Evolutionary conservation across 2,797 vertebrate species (phyloP).

Genomic region (Manis javanica): DNA sequence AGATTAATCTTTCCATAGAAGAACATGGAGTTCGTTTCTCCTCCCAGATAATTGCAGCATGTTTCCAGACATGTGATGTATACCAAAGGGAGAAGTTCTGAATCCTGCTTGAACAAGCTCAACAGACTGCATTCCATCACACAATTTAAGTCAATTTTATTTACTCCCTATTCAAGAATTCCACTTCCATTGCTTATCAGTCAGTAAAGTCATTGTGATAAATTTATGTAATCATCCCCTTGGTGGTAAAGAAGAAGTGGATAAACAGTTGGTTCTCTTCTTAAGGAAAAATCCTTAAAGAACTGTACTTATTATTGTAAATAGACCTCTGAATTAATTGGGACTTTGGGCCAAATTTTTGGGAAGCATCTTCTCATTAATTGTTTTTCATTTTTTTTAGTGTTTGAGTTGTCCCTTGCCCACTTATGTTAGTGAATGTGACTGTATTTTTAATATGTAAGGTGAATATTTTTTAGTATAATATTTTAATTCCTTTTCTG

Average conservation of each 20-base stretch:
- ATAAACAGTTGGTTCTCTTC: neutral
- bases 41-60: neutral
- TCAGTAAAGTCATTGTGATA: neutral
- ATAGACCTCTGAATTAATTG: neutral
- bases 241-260: neutral
- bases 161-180: conserved; percentile 10
- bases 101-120: neutral
- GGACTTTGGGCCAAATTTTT: neutral
- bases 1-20: neutral
- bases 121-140: no score
- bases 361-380: neutral
- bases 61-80: neutral
- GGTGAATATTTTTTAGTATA: conserved; percentile 14
- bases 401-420: neutral
- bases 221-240: neutral
- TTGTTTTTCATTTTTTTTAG: neutral
- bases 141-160: neutral
- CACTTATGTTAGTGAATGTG: neutral
- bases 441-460: neutral
- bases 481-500: neutral
- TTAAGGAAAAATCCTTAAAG: neutral
- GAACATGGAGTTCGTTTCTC: neutral
- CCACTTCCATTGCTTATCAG: neutral
- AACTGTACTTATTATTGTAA: neutral
- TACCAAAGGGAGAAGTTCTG: neutral